Conservation (phyloP, 2,888 invertebrate species). For the Mylabris sibirica region DNA sequence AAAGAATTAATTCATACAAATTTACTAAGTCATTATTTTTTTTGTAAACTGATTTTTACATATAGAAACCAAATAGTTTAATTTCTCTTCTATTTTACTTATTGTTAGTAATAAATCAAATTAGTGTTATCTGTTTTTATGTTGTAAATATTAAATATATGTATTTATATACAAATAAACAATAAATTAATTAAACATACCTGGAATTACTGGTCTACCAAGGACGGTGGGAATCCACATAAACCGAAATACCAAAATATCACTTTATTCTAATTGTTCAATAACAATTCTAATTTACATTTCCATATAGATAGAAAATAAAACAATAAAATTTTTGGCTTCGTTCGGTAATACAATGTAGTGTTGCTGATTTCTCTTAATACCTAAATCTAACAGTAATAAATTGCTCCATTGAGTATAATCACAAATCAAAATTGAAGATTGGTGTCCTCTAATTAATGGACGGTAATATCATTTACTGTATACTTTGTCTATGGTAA, state of each 20-base stretch:
- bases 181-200: background rate
- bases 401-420: background rate
- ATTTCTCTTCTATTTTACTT: background rate
- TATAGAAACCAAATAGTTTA: background rate
- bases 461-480: constrained; percentile 1
- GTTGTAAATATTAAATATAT: constrained; percentile 15
- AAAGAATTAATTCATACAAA: background rate
- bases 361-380: background rate
- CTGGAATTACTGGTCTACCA: background rate
- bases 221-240: background rate
- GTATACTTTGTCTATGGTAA: too few species aligned
- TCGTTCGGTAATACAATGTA: background rate
- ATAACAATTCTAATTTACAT: background rate
- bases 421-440: background rate
- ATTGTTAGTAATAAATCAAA: background rate
- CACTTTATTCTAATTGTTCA: background rate
- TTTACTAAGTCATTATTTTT: constrained; percentile 6
- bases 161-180: constrained; percentile 13
- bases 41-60: background rate
- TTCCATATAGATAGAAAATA: background rate
- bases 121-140: constrained; percentile 8
- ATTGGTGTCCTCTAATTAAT: background rate
- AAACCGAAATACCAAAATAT: background rate
- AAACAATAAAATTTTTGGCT: background rate
- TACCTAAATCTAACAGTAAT: background rate